Conservation (phyloP, 2,113 vertebrate genomes). For the Peromyscus californicus region DNA sequence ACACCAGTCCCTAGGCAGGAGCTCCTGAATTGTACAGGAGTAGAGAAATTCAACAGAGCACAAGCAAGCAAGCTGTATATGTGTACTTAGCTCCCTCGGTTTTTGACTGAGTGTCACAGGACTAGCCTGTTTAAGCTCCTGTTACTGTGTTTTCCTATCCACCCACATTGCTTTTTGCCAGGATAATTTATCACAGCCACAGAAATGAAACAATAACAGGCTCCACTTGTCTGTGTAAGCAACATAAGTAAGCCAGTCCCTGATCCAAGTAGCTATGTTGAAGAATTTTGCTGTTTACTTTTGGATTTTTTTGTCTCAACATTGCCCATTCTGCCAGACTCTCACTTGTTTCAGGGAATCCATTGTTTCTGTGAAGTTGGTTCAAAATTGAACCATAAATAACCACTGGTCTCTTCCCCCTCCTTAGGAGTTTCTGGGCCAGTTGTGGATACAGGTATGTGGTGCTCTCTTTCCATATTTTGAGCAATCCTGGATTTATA, state of each 20-base stretch:
- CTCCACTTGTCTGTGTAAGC: background rate
- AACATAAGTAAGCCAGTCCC: background rate
- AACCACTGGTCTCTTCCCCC: background rate
- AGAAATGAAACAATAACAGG: background rate
- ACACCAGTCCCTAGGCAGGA: background rate
- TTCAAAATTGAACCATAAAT: background rate
- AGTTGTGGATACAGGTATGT: background rate
- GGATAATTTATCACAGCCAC: background rate
- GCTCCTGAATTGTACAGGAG: background rate
- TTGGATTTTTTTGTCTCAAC: background rate
- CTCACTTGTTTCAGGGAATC: background rate
- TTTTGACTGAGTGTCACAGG: background rate
- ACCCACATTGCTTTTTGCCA: background rate
- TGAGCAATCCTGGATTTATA: background rate
- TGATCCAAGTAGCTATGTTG: background rate
- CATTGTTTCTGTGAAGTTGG: background rate
- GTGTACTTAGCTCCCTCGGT: background rate
- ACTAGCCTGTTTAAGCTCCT: background rate
- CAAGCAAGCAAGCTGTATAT: background rate
- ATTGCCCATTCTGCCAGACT: background rate
- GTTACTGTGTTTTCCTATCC: background rate
- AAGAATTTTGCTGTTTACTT: background rate
- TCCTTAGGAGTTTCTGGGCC: background rate
- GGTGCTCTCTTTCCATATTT: background rate
- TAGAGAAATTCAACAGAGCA: background rate